phyloP scores from a whole-genome alignment of 1,140 invertebrate species.

The Hestina assimilis region DNA sequence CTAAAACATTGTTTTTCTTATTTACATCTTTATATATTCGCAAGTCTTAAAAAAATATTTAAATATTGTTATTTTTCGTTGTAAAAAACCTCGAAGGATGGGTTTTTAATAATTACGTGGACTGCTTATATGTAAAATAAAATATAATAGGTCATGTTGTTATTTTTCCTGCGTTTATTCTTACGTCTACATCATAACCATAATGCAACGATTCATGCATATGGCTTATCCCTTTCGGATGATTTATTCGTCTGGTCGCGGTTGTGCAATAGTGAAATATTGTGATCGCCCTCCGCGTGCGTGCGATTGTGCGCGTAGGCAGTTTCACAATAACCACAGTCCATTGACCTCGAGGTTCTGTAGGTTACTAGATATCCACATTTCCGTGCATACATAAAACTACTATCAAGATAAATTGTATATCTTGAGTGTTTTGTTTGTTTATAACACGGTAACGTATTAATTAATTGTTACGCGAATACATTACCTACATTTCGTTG shows the following conservation, averaged over 20 bases:
- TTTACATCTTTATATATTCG: no score
- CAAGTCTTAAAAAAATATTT: no score
- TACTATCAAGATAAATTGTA: background rate
- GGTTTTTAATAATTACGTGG: no score
- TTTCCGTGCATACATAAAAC: conserved; percentile 23
- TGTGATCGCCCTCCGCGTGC: conserved; percentile 13
- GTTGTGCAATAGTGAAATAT: conserved; percentile 21
- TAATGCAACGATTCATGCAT: background rate
- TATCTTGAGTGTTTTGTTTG: conserved; percentile 6
- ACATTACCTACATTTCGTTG: background rate
- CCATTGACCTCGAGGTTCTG: conserved; percentile 49
- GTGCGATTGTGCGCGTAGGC: conserved; percentile 26
- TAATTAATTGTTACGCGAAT: background rate
- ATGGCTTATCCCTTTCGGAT: conserved; percentile 8
- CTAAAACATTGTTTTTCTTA: no score
- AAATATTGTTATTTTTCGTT: no score
- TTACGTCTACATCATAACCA: background rate
- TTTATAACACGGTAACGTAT: conserved; percentile 1
- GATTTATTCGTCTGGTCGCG: background rate
- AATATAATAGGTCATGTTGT: no score
- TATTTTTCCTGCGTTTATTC: background rate
- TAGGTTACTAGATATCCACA: conserved; percentile 36
- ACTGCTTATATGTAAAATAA: no score
- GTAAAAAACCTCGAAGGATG: no score
- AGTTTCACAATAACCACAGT: conserved; percentile 45